Percentiles rank a stretch among this genome's conserved stretches.
These are phyloP conservation scores for Erpornis zantholeuca DNA, from an alignment of 2,113 vertebrate genomes.

Conservation along the genomic window DNA sequence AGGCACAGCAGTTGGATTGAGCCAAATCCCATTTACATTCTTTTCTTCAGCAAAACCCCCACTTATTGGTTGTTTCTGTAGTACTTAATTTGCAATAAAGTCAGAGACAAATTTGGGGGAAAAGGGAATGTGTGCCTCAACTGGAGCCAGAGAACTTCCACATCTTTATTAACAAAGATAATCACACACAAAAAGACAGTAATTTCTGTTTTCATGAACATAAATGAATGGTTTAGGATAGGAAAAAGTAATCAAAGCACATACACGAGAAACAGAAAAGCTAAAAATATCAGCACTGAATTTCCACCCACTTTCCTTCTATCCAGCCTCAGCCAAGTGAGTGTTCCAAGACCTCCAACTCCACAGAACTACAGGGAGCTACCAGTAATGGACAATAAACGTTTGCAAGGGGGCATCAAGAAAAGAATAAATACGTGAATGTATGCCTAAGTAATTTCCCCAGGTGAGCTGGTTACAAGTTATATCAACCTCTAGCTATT, in stretches of 20 bases:
- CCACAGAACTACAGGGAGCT: background rate
- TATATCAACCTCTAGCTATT: background rate
- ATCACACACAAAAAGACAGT: rapidly evolving
- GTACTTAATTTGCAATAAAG: background rate
- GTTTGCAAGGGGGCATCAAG: background rate
- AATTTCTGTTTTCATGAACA: background rate
- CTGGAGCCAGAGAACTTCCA: background rate
- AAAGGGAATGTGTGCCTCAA: no score
- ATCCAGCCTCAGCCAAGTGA: background rate
- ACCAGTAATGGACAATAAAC: background rate
- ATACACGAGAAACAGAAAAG: background rate
- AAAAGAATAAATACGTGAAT: background rate
- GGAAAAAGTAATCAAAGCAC: background rate
- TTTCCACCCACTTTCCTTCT: background rate
- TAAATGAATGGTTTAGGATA: background rate
- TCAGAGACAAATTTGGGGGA: background rate
- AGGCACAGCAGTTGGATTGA: background rate
- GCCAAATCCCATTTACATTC: background rate
- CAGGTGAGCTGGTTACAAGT: background rate
- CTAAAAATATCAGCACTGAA: background rate
- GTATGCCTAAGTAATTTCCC: background rate
- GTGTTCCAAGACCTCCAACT: background rate
- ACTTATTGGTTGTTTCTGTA: background rate
- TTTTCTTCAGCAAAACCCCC: background rate
- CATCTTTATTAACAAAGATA: background rate